Evolutionary conservation across 53 echinoderm and acorn worm genomes (phyloP).

Genomic region (Arbacia lixula): DNA sequence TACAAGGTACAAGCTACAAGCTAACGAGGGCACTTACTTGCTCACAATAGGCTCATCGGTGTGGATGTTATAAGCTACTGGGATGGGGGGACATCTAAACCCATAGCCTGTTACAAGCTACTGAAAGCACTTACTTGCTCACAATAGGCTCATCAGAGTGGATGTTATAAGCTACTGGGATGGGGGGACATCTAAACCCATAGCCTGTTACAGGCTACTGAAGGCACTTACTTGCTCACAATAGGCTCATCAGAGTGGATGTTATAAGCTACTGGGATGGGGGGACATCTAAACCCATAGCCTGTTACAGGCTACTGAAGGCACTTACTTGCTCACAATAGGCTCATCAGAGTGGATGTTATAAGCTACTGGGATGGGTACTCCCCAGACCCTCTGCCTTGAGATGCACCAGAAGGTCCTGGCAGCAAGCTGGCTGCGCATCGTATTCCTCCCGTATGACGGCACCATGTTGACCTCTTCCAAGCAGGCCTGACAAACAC

Average conservation of each 20-base stretch:
- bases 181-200: too few species aligned
- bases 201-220: too few species aligned
- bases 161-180: conserved; percentile 97
- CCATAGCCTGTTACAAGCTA: too few species aligned
- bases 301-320: too few species aligned
- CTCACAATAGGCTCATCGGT: too few species aligned
- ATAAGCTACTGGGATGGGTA: conserved; percentile 95
- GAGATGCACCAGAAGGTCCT: conserved; percentile 98
- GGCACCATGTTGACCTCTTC: conserved; percentile 74
- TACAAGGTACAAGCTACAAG: too few species aligned
- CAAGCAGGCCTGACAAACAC: conserved; percentile 65
- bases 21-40: too few species aligned
- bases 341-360: conserved; percentile 78
- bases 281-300: too few species aligned
- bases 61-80: too few species aligned
- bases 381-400: conserved; percentile 97
- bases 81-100: too few species aligned
- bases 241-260: conserved; percentile 76
- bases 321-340: conserved; percentile 77
- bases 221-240: conserved; percentile 77
- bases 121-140: too few species aligned
- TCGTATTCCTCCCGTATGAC: conserved; percentile 74
- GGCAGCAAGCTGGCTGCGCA: conserved; percentile 71
- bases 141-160: too few species aligned
- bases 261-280: conserved; percentile 94